These are phyloP conservation scores for Adelges cooleyi DNA, from an alignment of 1,140 invertebrate genomes.

Conservation along the genomic window DNA sequence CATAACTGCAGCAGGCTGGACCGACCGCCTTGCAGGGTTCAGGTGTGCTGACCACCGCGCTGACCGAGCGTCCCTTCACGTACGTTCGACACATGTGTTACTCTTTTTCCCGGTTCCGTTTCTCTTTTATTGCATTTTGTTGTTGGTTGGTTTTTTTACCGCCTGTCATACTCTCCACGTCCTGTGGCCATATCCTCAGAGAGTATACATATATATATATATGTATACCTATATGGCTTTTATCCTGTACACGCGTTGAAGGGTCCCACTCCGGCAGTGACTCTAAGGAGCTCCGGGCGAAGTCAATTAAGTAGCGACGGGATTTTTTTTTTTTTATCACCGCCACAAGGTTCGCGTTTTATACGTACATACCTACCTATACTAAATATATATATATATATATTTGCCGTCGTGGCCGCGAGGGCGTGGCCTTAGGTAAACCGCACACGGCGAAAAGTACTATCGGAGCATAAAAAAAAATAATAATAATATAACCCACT, in stretches of 20 bases:
- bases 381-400: no score
- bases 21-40: neutral
- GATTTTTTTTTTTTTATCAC: neutral
- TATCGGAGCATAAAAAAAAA: neutral
- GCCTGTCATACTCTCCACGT: neutral
- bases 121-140: constrained; percentile 17
- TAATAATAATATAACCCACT: constrained; percentile 10
- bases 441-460: constrained; percentile 20
- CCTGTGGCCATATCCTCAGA: neutral
- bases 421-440: constrained; percentile 27
- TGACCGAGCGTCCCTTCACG: constrained; percentile 24
- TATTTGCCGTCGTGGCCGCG: no score
- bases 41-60: constrained; percentile 25
- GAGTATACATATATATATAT: no score
- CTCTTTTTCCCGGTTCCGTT: neutral
- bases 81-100: constrained; percentile 27
- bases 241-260: no score
- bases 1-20: neutral
- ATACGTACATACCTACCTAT: no score
- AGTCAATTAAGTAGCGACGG: constrained; percentile 25
- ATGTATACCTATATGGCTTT: no score
- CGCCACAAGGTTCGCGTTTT: neutral
- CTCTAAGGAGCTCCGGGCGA: neutral
- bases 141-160: constrained; percentile 13
- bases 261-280: no score